phyloP scores from a whole-genome alignment of 1,140 invertebrate genomes.

The Chelonus insularis region DNA sequence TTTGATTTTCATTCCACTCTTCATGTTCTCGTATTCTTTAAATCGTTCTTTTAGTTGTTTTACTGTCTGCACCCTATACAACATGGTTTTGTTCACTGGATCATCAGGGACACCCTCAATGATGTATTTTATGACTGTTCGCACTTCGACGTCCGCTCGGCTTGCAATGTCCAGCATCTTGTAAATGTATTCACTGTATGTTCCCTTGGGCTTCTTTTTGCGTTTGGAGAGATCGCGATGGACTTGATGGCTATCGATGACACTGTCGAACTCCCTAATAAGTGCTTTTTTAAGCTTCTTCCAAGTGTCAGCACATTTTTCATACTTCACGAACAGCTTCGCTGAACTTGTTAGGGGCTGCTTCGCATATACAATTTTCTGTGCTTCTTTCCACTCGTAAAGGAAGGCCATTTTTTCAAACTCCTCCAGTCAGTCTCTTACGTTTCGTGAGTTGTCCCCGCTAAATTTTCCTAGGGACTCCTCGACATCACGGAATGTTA shows the following conservation, averaged over 20 bases:
- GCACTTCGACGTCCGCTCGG: conserved; percentile 28
- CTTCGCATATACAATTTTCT: conserved; percentile 30
- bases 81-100: conserved; percentile 24
- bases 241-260: conserved; percentile 20
- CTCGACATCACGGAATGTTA: conserved; percentile 34
- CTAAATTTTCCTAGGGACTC: conserved; percentile 31
- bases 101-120: conserved; percentile 37
- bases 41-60: conserved; percentile 20
- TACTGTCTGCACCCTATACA: conserved; percentile 26
- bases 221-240: conserved; percentile 23
- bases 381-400: conserved; percentile 32
- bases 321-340: conserved; percentile 27
- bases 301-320: conserved; percentile 24
- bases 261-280: conserved; percentile 28
- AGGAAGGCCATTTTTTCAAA: conserved; percentile 37
- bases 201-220: conserved; percentile 27
- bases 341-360: conserved; percentile 24
- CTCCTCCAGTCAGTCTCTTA: conserved; percentile 30
- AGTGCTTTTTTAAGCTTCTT: neutral
- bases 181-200: conserved; percentile 35
- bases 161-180: conserved; percentile 27
- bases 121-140: conserved; percentile 39
- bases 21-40: conserved; percentile 11
- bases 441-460: conserved; percentile 28
- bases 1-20: neutral